Conservation (phyloP, 2,888 invertebrate species). For the Leptinotarsa peninsularis region DNA sequence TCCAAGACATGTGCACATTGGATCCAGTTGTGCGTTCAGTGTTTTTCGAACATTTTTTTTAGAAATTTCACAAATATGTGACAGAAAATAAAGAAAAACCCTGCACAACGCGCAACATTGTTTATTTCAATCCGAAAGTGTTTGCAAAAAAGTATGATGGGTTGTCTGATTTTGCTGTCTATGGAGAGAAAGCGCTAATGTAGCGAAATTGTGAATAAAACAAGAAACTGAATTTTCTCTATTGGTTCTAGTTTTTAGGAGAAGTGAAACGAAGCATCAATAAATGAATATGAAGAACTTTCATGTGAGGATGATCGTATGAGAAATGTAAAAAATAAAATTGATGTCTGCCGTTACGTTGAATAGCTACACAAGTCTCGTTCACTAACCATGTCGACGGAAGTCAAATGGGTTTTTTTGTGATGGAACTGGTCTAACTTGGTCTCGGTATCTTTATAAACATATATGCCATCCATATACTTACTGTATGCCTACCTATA, state of each 20-base stretch:
- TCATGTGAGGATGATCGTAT: not conserved
- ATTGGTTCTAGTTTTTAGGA: not conserved
- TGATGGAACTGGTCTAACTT: constrained; percentile 45
- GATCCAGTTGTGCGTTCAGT: too few relatives aligned
- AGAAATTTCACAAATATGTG: too few relatives aligned
- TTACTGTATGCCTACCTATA: not conserved
- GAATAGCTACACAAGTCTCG: constrained; percentile 17
- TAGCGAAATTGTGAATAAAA: not conserved
- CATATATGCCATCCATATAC: constrained; percentile 3
- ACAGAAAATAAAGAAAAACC: too few relatives aligned
- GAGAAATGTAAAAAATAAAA: constrained; percentile 1
- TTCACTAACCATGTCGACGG: constrained; percentile 33
- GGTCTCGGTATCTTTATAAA: constrained; percentile 12
- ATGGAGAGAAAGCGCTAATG: constrained; percentile 2
- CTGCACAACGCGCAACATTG: not conserved
- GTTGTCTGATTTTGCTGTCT: not conserved
- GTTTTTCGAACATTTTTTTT: too few relatives aligned
- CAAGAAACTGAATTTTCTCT: constrained; percentile 3
- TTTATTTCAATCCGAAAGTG: not conserved
- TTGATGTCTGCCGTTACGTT: constrained; percentile 4
- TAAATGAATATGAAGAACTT: not conserved
- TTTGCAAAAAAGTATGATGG: too few relatives aligned
- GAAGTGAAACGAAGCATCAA: constrained; percentile 8
- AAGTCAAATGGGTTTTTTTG: constrained; percentile 39
- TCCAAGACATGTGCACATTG: too few relatives aligned